phyloP scores from a whole-genome alignment of 2,888 invertebrate species.

The Baccha elongata region DNA sequence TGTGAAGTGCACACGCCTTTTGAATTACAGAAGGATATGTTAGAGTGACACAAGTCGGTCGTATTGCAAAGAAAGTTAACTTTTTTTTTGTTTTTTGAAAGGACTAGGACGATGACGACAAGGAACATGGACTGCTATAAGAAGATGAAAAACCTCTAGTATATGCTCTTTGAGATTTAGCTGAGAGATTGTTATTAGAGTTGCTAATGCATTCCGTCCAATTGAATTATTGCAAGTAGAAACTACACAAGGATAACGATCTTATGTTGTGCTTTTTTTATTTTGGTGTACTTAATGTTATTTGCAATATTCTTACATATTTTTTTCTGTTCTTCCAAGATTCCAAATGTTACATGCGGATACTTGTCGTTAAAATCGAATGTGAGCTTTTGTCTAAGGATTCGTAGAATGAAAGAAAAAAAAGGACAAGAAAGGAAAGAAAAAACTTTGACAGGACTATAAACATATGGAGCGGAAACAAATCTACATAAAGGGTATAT shows the following conservation, averaged over 20 bases:
- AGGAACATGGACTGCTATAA: background rate
- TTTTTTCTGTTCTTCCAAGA: conserved; percentile 4
- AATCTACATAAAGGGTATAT: conserved; percentile 60
- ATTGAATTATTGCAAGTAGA: conserved; percentile 69
- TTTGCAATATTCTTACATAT: conserved; percentile 11
- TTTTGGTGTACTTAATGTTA: conserved; percentile 8
- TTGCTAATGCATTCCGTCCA: conserved; percentile 73
- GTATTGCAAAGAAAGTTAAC: conserved; percentile 46
- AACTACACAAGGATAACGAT: conserved; percentile 64
- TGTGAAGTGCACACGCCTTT: conserved; percentile 62
- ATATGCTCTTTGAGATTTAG: conserved; percentile 70
- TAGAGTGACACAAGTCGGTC: conserved; percentile 63
- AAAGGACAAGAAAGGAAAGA: background rate
- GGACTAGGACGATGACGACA: conserved; percentile 1
- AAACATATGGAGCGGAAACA: conserved; percentile 37
- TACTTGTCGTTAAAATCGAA: conserved; percentile 46
- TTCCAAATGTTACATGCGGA: background rate
- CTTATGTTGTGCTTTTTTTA: conserved; percentile 41
- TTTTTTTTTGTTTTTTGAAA: conserved; percentile 23
- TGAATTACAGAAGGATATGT: conserved; percentile 55
- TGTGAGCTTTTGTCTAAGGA: conserved; percentile 40
- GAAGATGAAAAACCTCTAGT: conserved; percentile 19
- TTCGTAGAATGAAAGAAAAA: conserved; percentile 7
- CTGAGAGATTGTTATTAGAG: conserved; percentile 65
- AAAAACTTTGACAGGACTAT: conserved; percentile 19